These are phyloP conservation scores for Pseudococcus viburni DNA, from an alignment of 2,888 invertebrate genomes.

Conservation along the genomic window DNA sequence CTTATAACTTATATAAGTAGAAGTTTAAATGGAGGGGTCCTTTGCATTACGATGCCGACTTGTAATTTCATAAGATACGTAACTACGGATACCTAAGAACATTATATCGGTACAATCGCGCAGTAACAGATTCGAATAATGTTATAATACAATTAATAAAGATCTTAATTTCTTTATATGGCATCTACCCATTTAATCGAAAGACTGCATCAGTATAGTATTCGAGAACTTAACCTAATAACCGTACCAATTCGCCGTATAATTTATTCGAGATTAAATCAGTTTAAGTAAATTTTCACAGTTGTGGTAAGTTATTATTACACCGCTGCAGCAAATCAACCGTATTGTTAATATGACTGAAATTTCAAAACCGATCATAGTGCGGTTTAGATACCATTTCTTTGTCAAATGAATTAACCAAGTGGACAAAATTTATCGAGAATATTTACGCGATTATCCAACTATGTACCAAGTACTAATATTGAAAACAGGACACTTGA, in stretches of 20 bases:
- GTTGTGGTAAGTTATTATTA: slow-evolving; percentile 2
- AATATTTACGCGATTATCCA: too few species aligned
- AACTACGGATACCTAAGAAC: too few species aligned
- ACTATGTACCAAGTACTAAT: too few species aligned
- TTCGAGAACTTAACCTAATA: neutral
- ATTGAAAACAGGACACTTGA: too few species aligned
- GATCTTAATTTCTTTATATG: slow-evolving; percentile 11
- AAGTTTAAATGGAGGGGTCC: too few species aligned
- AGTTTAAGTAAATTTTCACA: slow-evolving; percentile 11
- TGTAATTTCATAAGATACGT: too few species aligned
- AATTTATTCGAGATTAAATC: slow-evolving; percentile 25
- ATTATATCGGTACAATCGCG: neutral
- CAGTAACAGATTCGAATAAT: neutral
- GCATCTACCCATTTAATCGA: neutral
- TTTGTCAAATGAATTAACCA: too few species aligned
- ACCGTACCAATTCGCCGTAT: neutral
- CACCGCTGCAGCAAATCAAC: neutral
- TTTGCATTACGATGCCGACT: too few species aligned
- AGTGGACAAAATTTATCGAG: too few species aligned
- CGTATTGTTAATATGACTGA: neutral
- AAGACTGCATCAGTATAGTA: neutral
- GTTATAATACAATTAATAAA: slow-evolving; percentile 19
- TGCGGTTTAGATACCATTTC: too few species aligned
- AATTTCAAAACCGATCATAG: neutral
- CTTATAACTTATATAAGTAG: too few species aligned